These are phyloP conservation scores for Porites australiensis DNA, from an alignment of 64 coral and sea anemone genomes.

Conservation along the genomic window DNA sequence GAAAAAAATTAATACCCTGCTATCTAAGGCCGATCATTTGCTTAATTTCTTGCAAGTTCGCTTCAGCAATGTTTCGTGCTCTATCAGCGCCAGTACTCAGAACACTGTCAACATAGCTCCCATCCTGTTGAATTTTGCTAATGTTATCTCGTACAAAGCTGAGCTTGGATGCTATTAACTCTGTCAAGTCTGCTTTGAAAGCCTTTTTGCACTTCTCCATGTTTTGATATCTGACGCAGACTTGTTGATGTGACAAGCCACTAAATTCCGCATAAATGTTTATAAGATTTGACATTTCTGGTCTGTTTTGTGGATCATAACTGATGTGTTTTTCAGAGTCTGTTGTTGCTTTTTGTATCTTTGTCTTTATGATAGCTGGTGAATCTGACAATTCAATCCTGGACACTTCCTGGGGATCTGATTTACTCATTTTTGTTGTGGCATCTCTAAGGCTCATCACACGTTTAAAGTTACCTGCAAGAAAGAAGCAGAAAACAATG, in stretches of 20 bases:
- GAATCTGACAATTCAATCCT: conserved; percentile 74
- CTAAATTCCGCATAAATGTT: conserved; percentile 80
- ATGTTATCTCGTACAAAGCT: conserved; percentile 40
- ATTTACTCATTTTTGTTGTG: conserved; percentile 92
- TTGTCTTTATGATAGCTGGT: conserved; percentile 59
- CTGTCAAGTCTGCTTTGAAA: conserved; percentile 77
- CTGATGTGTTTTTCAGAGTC: conserved; percentile 86
- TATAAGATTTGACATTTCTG: conserved; percentile 83
- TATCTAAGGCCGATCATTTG: conserved; percentile 73
- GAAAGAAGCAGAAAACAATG: neutral
- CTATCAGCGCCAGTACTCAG: conserved; percentile 50
- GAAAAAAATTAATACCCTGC: neutral
- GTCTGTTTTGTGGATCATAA: conserved; percentile 74
- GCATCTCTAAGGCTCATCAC: conserved; percentile 89
- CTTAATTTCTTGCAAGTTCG: conserved; percentile 57
- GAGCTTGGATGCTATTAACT: conserved; percentile 63
- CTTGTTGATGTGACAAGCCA: conserved; percentile 19
- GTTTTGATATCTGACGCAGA: conserved; percentile 76
- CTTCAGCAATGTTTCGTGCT: conserved; percentile 60
- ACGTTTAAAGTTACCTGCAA: conserved; percentile 58
- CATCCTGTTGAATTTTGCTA: conserved; percentile 20
- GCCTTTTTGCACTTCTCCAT: conserved; percentile 60
- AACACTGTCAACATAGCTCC: conserved; percentile 58
- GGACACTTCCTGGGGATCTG: conserved; percentile 65
- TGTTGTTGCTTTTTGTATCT: conserved; percentile 84